These are phyloP conservation scores for Clepsis dumicolana DNA, from an alignment of 2,888 invertebrate species.

Conservation along the genomic window DNA sequence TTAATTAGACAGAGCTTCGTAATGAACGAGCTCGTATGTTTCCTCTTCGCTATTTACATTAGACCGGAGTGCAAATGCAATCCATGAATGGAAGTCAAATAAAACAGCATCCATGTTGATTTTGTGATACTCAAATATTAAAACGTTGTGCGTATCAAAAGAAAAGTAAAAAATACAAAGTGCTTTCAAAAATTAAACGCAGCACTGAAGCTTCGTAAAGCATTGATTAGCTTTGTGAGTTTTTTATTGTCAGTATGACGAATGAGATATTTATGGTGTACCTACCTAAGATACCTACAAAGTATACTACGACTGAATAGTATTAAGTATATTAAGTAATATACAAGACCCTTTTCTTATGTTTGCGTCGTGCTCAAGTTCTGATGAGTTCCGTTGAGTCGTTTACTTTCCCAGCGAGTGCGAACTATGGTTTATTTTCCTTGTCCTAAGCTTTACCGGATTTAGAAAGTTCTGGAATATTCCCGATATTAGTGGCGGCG, in stretches of 20 bases:
- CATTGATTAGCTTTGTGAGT: not conserved
- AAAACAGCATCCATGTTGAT: conserved; percentile 26
- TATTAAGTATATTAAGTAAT: conserved; percentile 3
- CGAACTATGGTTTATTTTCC: conserved; percentile 66
- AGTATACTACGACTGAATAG: not conserved
- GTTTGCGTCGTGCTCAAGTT: conserved; percentile 38
- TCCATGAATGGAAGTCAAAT: conserved; percentile 45
- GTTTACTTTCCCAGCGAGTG: conserved; percentile 32
- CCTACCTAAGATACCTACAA: not conserved
- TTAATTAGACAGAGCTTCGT: conserved; percentile 66
- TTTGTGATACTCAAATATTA: conserved; percentile 23
- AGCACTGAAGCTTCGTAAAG: not conserved
- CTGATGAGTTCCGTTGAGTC: conserved; percentile 39
- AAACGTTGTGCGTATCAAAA: conserved; percentile 6
- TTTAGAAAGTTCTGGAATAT: conserved; percentile 68
- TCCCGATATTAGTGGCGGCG: conserved; percentile 73
- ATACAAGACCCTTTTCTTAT: conserved; percentile 8
- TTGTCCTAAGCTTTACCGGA: conserved; percentile 69
- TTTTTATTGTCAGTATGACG: not conserved
- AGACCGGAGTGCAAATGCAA: conserved; percentile 50
- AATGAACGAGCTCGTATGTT: conserved; percentile 56
- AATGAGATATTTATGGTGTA: not conserved
- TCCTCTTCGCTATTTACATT: conserved; percentile 52
- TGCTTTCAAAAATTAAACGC: not conserved
- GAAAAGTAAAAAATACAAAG: not conserved